Evolutionary conservation across 2,113 vertebrate species (phyloP), one percentile per base, ranked within the genome.

Genomic region (Salminus brasiliensis): DNA sequence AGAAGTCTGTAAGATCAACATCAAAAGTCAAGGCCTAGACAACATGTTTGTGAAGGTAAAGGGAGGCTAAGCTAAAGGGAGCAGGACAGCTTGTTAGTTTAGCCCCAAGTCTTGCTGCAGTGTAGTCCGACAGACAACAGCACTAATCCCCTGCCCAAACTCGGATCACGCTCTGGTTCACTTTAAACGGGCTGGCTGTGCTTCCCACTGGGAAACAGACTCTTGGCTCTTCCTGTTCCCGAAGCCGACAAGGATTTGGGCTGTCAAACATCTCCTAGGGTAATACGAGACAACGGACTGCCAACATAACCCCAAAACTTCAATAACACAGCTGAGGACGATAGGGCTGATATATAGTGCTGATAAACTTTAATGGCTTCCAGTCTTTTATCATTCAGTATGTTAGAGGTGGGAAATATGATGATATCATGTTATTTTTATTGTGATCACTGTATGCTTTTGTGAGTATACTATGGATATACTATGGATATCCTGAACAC

Each of bases 131-230:
- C 74, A 84, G 84, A 72, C 84, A 55, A 66, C 83, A 78, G 39
- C n/a, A 80, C 57, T 92, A 92, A 92, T 91, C 89, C 88, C 81
- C 83, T 84, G 76, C 59, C 67, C 85, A 90, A 92, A 92, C 89
- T 88, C 82, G 85, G 81, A 88, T 91, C 83, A 87, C 70, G 81
- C 86, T 90, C 86, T 41, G 69, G 41, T 89, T 89, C 79, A 89
- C 83, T 85, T 81, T 62, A 87, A 88, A 87, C 72, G 76, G 84
- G 81, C 81, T 82, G 57, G 63, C 83, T n/a, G 12, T 55, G 78
- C 62, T 81, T 76, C 84, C 72, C 69, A 57, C 83, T 87, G 81
- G 80, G 83, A 80, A 88, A 86, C 65, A 11, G 76, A 80, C 63
- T n/a, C 67, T 60, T n/a, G n/a, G n/a, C 66, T 23, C 68, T 78